Evolutionary conservation across 2,888 invertebrate species (phyloP), one percentile per base, ranked within the genome.

Genomic region (Anticlea derivata): DNA sequence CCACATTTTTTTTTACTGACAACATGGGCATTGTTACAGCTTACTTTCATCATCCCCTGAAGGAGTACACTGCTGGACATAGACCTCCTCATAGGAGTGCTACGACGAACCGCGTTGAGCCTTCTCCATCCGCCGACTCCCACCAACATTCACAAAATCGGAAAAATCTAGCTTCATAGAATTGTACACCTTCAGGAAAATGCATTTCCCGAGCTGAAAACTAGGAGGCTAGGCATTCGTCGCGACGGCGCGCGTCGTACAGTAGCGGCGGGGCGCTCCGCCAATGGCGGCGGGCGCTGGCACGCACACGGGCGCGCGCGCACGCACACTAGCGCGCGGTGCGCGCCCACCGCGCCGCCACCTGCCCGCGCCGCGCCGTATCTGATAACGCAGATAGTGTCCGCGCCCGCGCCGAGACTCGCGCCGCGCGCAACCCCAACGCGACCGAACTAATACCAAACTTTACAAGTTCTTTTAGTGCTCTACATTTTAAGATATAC

Each of bases 301-400:
- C 33, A 35, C 40, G 31, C 30, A 31, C 41, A 23, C 31, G 11
- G 6, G 35, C 27, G 27, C 34, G 29, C 11, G 4, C 29, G 7
- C 43, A 10, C 39, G 8, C 37, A 7, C 46, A 38, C 53, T 38
- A 53, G 40, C 40, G 24, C 41, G 45, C 44, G 41, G 45, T 38
- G 33, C 29, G 41, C 47, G 26, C 47, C 8, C 64, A 60, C 27
- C 48, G 22, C 37, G 39, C 33, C n/a, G 20, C 12, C 47, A 8
- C 52, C 52, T 8, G 48, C 31, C 30, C 41, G 41, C 61, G 55
- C 57, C 55, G 69, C 65, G 66, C 64, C 56, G 51, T 47, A 57
- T 59, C 63, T 54, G 60, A 61, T 61, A 48, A 44, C 60, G 63
- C 60, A 58, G 65, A 56, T 60, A 55, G 55, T 27, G 31, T 47